A percentile compares a stretch with the other conserved stretches of the same genome.
phyloP scores from a whole-genome alignment of 2,113 vertebrate genomes.

The Delphinus delphis region DNA sequence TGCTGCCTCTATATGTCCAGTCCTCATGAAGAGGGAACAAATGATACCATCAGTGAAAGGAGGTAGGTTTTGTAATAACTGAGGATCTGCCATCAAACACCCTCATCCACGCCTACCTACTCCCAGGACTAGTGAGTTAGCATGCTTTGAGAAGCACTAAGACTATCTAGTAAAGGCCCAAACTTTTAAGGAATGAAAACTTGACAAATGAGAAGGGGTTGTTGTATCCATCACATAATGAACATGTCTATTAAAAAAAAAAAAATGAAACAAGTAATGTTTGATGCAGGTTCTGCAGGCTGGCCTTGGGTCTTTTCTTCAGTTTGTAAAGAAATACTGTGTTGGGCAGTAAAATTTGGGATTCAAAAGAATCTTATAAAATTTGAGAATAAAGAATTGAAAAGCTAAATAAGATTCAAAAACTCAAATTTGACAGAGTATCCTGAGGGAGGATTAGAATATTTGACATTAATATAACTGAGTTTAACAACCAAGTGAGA shows the following conservation, averaged over 20 bases:
- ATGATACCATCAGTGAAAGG: neutral
- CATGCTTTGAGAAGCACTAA: neutral
- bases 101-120: neutral
- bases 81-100: neutral
- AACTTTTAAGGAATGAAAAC: neutral
- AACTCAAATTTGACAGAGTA: neutral
- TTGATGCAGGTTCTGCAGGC: neutral
- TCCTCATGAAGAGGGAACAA: neutral
- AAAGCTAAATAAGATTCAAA: conserved; percentile 39
- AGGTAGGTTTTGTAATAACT: neutral
- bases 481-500: neutral
- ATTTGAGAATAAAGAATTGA: conserved; percentile 18
- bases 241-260: neutral
- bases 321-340: neutral
- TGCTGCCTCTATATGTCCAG: neutral
- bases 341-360: neutral
- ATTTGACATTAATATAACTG: neutral
- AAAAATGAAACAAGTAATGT: neutral
- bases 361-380: neutral
- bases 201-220: neutral
- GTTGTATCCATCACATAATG: neutral
- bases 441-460: neutral
- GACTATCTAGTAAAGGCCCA: neutral
- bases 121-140: neutral
- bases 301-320: neutral